These are phyloP conservation scores for Zygothrica quintamaculata DNA, from an alignment of 2,888 invertebrate genomes.

Conservation along the genomic window DNA sequence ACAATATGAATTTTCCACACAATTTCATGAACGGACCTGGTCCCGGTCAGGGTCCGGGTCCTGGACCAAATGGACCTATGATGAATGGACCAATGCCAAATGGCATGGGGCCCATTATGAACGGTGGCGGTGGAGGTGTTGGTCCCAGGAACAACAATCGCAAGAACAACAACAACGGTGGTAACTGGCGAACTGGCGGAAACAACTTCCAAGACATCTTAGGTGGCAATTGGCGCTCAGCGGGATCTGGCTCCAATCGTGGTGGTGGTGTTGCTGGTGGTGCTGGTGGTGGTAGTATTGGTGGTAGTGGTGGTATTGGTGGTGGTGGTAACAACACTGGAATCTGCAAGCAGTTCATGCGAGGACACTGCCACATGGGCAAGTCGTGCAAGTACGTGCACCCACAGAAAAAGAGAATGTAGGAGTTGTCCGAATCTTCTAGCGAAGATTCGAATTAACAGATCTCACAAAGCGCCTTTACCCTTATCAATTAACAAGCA, in stretches of 20 bases:
- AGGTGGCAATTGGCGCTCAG: slow-evolving; percentile 86
- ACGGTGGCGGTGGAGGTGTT: slow-evolving; percentile 41
- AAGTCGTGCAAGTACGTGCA: slow-evolving; percentile 93
- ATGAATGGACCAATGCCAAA: slow-evolving; percentile 57
- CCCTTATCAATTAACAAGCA: not conserved
- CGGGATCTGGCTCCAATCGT: slow-evolving; percentile 84
- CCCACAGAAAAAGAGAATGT: slow-evolving; percentile 85
- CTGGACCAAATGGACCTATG: slow-evolving; percentile 41
- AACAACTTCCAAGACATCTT: slow-evolving; percentile 79
- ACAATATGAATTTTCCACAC: slow-evolving; percentile 69
- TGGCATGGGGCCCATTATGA: slow-evolving; percentile 78
- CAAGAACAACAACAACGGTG: slow-evolving; percentile 64
- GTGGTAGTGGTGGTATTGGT: slow-evolving; percentile 68
- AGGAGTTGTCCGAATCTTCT: slow-evolving; percentile 75
- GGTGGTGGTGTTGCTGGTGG: slow-evolving; percentile 78
- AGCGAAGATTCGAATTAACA: slow-evolving; percentile 69
- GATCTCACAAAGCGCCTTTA: slow-evolving; percentile 54
- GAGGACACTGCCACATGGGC: slow-evolving; percentile 92
- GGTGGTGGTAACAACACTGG: slow-evolving; percentile 81
- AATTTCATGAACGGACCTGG: slow-evolving; percentile 72
- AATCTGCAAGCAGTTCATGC: slow-evolving; percentile 91
- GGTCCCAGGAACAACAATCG: slow-evolving; percentile 77
- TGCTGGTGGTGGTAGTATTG: slow-evolving; percentile 68
- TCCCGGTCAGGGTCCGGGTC: slow-evolving; percentile 1
- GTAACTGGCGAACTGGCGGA: slow-evolving; percentile 83